Evolutionary conservation across 2,888 invertebrate species (phyloP).

Genomic region (Thelaira solivaga): DNA sequence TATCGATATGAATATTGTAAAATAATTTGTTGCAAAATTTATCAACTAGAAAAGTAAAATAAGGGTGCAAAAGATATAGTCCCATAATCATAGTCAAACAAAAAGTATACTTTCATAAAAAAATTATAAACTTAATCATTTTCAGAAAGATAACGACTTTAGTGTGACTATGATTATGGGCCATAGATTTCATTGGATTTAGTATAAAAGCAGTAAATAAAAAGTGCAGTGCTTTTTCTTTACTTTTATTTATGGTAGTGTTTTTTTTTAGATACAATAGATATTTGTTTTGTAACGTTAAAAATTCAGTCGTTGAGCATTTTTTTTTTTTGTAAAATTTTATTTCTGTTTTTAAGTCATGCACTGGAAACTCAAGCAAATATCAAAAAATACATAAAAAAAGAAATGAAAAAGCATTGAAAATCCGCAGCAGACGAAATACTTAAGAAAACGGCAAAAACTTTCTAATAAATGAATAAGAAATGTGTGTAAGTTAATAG

Average conservation of each 20-base stretch:
- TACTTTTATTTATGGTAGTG: background rate
- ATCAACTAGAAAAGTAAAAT: background rate
- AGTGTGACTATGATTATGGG: no score
- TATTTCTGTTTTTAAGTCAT: conserved; percentile 65
- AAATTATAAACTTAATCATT: no score
- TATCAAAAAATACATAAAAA: conserved; percentile 65
- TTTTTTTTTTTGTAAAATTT: conserved; percentile 30
- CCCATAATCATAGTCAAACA: no score
- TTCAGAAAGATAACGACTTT: no score
- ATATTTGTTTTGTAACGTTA: conserved; percentile 17
- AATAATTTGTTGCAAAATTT: conserved; percentile 9
- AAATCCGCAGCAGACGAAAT: conserved; percentile 7
- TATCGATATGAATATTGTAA: background rate
- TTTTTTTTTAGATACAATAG: conserved; percentile 1
- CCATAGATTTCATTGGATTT: background rate
- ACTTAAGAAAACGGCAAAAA: conserved; percentile 43
- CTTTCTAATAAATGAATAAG: conserved; percentile 54
- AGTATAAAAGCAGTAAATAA: background rate
- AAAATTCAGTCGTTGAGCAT: conserved; percentile 32
- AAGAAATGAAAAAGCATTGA: conserved; percentile 60
- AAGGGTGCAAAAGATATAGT: background rate
- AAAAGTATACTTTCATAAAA: no score
- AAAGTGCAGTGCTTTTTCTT: conserved; percentile 13
- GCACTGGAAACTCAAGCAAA: conserved; percentile 74
- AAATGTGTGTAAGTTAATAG: conserved; percentile 22